These are phyloP conservation scores for Anoncus sp. DNA, from an alignment of 2,888 invertebrate genomes.

Conservation along the genomic window DNA sequence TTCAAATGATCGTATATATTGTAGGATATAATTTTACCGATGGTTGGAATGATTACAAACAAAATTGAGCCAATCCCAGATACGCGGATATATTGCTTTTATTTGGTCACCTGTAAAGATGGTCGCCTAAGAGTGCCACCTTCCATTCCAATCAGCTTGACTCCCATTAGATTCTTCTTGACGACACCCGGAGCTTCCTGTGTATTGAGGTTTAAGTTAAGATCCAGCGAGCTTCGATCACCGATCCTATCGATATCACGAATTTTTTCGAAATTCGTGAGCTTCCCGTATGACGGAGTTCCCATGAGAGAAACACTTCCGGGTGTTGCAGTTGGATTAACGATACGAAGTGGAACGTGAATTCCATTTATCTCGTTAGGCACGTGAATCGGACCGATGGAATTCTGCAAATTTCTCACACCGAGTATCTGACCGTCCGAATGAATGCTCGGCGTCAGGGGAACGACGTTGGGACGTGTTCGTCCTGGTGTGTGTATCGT, in stretches of 20 bases:
- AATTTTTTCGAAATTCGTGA: constrained; percentile 64
- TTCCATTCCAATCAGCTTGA: constrained; percentile 81
- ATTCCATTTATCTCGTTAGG: constrained; percentile 61
- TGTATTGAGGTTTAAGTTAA: constrained; percentile 75
- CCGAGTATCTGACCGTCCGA: constrained; percentile 78
- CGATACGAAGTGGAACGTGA: constrained; percentile 54
- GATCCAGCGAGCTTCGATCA: constrained; percentile 78
- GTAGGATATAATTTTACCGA: too few species aligned
- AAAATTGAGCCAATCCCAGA: too few species aligned
- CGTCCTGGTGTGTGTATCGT: constrained; percentile 67
- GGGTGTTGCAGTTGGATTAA: constrained; percentile 54
- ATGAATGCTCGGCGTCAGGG: constrained; percentile 62
- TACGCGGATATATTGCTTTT: background rate
- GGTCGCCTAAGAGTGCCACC: constrained; percentile 79
- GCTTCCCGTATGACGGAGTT: constrained; percentile 64
- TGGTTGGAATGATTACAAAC: too few species aligned
- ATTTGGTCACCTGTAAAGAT: constrained; percentile 76
- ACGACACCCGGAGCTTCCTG: constrained; percentile 65
- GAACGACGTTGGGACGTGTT: constrained; percentile 44
- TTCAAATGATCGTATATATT: too few species aligned
- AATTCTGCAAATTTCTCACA: constrained; percentile 75
- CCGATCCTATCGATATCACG: constrained; percentile 65
- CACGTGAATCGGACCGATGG: constrained; percentile 67
- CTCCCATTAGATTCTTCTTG: constrained; percentile 80
- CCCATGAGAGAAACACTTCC: constrained; percentile 56